Percentiles rank a stretch among this genome's conserved stretches.
These are phyloP conservation scores for Teleopsis dalmanni DNA, from an alignment of 1,140 invertebrate genomes.

Conservation along the genomic window DNA sequence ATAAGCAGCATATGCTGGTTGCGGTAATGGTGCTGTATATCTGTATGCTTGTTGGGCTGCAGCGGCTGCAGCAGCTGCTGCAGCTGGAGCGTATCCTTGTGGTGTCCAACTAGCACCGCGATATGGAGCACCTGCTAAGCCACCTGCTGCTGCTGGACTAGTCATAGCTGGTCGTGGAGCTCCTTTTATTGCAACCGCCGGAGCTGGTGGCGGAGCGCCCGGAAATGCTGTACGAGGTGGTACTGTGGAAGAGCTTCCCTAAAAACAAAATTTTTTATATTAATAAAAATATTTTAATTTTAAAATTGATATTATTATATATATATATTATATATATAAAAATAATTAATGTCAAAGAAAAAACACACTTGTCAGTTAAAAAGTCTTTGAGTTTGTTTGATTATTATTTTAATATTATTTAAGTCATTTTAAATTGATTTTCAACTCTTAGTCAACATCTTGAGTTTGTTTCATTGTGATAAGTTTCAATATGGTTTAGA, in stretches of 20 bases:
- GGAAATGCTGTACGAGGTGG: conserved; percentile 36
- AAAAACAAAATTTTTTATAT: too few relatives aligned
- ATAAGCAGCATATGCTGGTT: conserved; percentile 42
- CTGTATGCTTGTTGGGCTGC: conserved; percentile 42
- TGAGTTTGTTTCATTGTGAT: too few relatives aligned
- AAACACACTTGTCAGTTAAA: too few relatives aligned
- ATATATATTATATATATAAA: too few relatives aligned
- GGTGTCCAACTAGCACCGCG: conserved; percentile 43
- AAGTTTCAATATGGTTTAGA: too few relatives aligned
- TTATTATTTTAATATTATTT: too few relatives aligned
- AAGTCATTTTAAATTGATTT: too few relatives aligned
- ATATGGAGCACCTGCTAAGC: conserved; percentile 40
- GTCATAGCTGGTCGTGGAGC: conserved; percentile 41
- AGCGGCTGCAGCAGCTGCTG: conserved; percentile 32
- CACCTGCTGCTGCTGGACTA: conserved; percentile 43
- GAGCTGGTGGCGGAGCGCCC: conserved; percentile 36
- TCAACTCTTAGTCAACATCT: too few relatives aligned
- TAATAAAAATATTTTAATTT: too few relatives aligned
- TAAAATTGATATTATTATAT: too few relatives aligned
- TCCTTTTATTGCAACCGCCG: conserved; percentile 39
- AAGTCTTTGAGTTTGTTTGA: too few relatives aligned
- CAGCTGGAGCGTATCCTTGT: conserved; percentile 40
- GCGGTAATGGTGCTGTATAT: conserved; percentile 41
- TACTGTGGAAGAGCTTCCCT: conserved; percentile 35
- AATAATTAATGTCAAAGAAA: too few relatives aligned